phyloP scores from a whole-genome alignment of 2,797 vertebrate species.

The Odontamblyopus lacepedii region DNA sequence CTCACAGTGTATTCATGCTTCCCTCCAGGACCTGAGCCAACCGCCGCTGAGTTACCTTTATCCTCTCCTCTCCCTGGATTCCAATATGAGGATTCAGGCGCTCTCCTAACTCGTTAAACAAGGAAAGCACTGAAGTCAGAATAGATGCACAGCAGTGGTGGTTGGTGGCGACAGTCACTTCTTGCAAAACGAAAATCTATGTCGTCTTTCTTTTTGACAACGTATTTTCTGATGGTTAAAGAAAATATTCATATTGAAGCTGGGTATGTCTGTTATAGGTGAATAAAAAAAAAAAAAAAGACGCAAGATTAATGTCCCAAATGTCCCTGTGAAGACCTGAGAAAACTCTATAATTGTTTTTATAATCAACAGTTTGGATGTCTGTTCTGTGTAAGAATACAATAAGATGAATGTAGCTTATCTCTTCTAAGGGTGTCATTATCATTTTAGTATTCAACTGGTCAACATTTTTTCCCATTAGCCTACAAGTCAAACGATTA shows the following conservation, averaged over 20 bases:
- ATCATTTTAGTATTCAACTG: too few relatives aligned
- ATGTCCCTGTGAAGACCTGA: not conserved
- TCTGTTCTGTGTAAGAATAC: not conserved
- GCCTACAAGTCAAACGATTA: too few relatives aligned
- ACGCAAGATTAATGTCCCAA: not conserved
- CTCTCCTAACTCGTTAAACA: constrained; percentile 32
- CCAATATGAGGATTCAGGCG: constrained; percentile 44
- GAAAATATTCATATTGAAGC: too few relatives aligned
- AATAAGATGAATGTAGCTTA: too few relatives aligned
- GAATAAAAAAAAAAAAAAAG: too few relatives aligned
- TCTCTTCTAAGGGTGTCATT: too few relatives aligned
- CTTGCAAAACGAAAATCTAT: not conserved
- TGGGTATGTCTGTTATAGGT: too few relatives aligned
- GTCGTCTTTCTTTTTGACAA: not conserved
- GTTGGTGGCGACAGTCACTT: not conserved
- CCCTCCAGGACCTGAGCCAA: constrained; percentile 69
- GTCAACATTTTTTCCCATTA: too few relatives aligned
- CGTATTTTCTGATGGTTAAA: not conserved
- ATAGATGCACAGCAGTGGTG: constrained; percentile 32
- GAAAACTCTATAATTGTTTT: not conserved
- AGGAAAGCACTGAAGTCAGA: constrained; percentile 43
- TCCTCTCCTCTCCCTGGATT: constrained; percentile 43
- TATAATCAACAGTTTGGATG: not conserved
- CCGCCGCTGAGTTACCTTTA: constrained; percentile 60
- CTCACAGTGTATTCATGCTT: constrained; percentile 70